Base-by-base conservation (phyloP, 2,113 vertebrate genomes). In the Rhinolophus ferrumequinum region DNA sequence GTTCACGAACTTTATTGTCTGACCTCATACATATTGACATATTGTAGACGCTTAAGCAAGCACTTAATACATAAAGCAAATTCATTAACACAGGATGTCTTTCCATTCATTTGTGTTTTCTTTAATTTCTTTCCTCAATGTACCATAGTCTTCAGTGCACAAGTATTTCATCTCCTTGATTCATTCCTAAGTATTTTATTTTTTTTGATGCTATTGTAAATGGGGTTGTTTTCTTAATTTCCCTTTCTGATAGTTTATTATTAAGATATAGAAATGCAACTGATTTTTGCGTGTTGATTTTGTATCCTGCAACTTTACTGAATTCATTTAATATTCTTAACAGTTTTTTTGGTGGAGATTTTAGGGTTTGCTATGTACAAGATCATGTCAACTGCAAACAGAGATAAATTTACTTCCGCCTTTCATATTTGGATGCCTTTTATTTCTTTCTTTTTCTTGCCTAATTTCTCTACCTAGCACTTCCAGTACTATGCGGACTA, bases 171-270 rank as follows among this genome's bases (percentile, higher is more conserved):
- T 22, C 28, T 72, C 19, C 62, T 72, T 33, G 54, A 44, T 73
- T 88, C 73, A 82, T 81, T 94, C 21, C 33, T 56, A 85, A 66
- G 18, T 81, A 54, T 88, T 81, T 82, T 82, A 88, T 88, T 66
- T n/a, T 94, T 82, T 56, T 81, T 94, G 76, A 54, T 66, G 56
- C 19, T 88, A 62, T 28, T 81, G 21, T 88, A 82, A 54, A 44
- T 66, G 28, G 21, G 35, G 73, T 22, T 62, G 8, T 66, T 66
- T 64, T 30, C 26, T 82, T 21, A 66, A 82, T 66, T 72, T 64
- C 26, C 18, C 54, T 89, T 92, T 56, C n/a, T 44, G 28, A 30
- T 73, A 3, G 35, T n/a, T 89, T 28, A 81, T 75, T 73, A 15
- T 47, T 75, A 73, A 21, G 44, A 22, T 64, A n/a, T n/a, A 83